Conservation (phyloP, 2,888 invertebrate species). For the Lasiommata megera region DNA sequence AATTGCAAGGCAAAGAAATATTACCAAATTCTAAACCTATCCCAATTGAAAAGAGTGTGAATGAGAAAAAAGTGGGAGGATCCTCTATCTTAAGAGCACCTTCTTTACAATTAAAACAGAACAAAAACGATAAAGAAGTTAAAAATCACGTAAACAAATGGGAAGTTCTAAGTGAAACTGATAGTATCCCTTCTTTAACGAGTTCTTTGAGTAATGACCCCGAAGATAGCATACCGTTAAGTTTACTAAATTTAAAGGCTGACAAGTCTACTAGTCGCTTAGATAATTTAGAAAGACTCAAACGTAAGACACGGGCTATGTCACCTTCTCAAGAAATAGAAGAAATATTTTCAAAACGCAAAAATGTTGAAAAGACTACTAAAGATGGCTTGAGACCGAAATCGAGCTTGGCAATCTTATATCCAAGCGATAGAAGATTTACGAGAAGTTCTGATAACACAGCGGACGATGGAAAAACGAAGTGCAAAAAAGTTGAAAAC, state of each 20-base stretch:
- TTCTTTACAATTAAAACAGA: constrained; percentile 66
- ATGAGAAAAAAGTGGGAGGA: constrained; percentile 54
- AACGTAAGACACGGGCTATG: constrained; percentile 79
- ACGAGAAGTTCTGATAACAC: constrained; percentile 67
- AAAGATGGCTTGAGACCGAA: constrained; percentile 66
- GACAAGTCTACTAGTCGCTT: constrained; percentile 54
- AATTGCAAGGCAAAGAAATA: constrained; percentile 77
- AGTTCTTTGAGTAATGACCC: constrained; percentile 76
- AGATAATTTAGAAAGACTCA: constrained; percentile 68
- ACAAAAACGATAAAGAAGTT: constrained; percentile 62
- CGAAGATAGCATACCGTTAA: constrained; percentile 82
- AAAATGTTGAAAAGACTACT: constrained; percentile 56
- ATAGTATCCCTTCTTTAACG: constrained; percentile 78
- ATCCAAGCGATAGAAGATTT: constrained; percentile 63
- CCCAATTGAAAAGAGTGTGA: constrained; percentile 38
- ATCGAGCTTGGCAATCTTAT: constrained; percentile 69
- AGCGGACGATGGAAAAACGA: constrained; percentile 54
- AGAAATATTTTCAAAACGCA: constrained; percentile 73
- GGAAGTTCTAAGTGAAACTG: constrained; percentile 82
- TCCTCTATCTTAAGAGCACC: constrained; percentile 70
- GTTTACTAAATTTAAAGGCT: constrained; percentile 68
- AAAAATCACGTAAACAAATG: constrained; percentile 75
- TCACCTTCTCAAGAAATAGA: constrained; percentile 83
- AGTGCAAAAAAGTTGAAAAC: constrained; percentile 51
- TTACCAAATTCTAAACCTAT: constrained; percentile 45